phyloP scores from a whole-genome alignment of 2,113 vertebrate species.

The Stomatorhinus ivindoensis region DNA sequence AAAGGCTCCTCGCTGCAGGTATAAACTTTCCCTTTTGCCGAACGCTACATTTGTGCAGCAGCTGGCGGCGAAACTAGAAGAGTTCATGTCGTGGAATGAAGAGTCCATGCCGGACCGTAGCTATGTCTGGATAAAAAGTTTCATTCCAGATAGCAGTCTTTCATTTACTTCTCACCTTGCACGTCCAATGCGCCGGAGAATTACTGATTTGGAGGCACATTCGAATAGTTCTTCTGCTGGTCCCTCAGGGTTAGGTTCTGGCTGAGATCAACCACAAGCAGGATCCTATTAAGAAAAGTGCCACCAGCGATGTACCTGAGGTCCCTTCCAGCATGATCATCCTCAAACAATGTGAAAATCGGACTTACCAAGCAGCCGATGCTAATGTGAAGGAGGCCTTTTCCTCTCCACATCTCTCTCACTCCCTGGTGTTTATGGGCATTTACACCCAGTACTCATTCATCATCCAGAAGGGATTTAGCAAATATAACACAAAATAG shows the following conservation, averaged over 20 bases:
- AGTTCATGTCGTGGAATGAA: no score
- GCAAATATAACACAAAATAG: not conserved
- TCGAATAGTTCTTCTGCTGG: not conserved
- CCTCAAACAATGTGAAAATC: not conserved
- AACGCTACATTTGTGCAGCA: no score
- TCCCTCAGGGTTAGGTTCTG: not conserved
- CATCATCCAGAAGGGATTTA: not conserved
- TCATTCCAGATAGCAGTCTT: no score
- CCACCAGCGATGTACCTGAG: not conserved
- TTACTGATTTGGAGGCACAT: no score
- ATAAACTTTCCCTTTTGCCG: no score
- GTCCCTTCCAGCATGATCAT: not conserved
- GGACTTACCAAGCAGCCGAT: not conserved
- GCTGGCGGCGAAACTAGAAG: no score
- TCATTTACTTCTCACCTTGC: no score
- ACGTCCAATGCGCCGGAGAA: no score
- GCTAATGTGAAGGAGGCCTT: not conserved
- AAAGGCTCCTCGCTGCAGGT: no score
- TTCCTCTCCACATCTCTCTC: not conserved
- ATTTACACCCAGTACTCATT: not conserved
- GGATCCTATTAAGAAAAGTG: not conserved
- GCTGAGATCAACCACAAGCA: not conserved
- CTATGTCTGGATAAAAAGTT: no score
- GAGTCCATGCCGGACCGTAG: no score
- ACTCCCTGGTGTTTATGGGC: not conserved